Conservation (phyloP, 2,797 vertebrate genomes). For the Oophaga sylvatica region DNA sequence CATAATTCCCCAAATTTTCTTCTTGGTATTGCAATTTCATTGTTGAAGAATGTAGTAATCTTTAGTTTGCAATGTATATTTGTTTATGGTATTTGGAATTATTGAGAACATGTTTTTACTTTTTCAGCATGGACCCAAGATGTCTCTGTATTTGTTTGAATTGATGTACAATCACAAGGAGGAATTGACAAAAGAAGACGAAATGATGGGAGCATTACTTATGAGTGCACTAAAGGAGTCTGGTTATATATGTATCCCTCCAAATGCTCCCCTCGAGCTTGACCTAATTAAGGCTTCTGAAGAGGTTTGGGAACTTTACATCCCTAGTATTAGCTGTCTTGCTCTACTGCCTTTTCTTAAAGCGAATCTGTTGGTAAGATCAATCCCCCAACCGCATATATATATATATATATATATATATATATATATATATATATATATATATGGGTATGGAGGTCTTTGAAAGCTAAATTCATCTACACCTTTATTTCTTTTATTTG, state of each 20-base stretch:
- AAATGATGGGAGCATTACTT: slow-evolving; percentile 78
- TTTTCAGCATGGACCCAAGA: slow-evolving; percentile 89
- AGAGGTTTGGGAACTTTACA: slow-evolving; percentile 77
- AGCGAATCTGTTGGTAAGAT: no score
- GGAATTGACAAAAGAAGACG: slow-evolving; percentile 84
- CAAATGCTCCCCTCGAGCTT: slow-evolving; percentile 81
- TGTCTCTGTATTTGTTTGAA: slow-evolving; percentile 90
- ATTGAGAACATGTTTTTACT: neutral
- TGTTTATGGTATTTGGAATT: neutral
- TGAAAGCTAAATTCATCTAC: no score
- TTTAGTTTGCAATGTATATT: neutral
- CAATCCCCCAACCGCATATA: no score
- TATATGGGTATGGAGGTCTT: no score
- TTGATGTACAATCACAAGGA: slow-evolving; percentile 87
- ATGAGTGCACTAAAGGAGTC: slow-evolving; percentile 87
- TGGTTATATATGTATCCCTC: slow-evolving; percentile 88
- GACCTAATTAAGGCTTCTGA: slow-evolving; percentile 87
- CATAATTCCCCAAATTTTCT: no score
- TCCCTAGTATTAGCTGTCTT: neutral
- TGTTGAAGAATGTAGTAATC: neutral
- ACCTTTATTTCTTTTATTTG: no score
- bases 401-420: no score
- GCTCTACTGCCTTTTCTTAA: neutral
- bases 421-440: no score
- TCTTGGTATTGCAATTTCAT: no score